Conservation (phyloP, 2,888 invertebrate genomes). For the Harpalus rufipes region DNA sequence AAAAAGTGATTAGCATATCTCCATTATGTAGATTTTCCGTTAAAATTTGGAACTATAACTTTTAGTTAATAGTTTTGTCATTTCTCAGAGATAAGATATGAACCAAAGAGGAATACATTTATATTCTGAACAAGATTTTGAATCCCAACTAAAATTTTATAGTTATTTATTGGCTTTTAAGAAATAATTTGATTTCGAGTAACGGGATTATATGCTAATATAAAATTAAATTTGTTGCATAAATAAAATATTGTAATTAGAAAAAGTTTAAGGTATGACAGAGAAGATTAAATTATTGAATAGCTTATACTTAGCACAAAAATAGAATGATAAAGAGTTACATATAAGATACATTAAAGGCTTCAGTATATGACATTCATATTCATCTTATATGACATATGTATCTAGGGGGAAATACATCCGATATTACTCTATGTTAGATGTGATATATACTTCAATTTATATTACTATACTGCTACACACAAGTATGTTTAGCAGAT, state of each 20-base stretch:
- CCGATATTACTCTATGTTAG: constrained; percentile 50
- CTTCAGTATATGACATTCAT: constrained; percentile 3
- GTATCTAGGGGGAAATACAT: constrained; percentile 31
- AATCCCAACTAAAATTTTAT: constrained; percentile 34
- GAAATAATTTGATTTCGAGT: constrained; percentile 22
- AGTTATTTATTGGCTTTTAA: constrained; percentile 32
- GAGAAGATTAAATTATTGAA: not conserved
- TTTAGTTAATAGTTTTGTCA: constrained; percentile 15
- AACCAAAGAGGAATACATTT: constrained; percentile 24
- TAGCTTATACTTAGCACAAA: not conserved
- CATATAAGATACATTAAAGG: not conserved
- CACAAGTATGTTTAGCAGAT: not conserved
- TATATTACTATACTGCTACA: constrained; percentile 31
- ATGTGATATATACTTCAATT: constrained; percentile 32
- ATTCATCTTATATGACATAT: not conserved
- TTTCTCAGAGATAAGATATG: constrained; percentile 31
- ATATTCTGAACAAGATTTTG: constrained; percentile 30
- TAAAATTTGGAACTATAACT: constrained; percentile 27
- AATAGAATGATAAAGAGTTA: constrained; percentile 11
- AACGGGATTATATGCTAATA: constrained; percentile 22
- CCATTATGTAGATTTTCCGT: constrained; percentile 10
- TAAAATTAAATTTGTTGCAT: not conserved
- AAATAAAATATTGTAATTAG: constrained; percentile 19
- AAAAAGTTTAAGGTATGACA: not conserved
- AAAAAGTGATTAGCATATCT: constrained; percentile 36